Percentiles rank a stretch among this genome's conserved stretches.
These are phyloP conservation scores for Rhinatrema bivittatum DNA, from an alignment of 2,797 vertebrate genomes.

Conservation along the genomic window DNA sequence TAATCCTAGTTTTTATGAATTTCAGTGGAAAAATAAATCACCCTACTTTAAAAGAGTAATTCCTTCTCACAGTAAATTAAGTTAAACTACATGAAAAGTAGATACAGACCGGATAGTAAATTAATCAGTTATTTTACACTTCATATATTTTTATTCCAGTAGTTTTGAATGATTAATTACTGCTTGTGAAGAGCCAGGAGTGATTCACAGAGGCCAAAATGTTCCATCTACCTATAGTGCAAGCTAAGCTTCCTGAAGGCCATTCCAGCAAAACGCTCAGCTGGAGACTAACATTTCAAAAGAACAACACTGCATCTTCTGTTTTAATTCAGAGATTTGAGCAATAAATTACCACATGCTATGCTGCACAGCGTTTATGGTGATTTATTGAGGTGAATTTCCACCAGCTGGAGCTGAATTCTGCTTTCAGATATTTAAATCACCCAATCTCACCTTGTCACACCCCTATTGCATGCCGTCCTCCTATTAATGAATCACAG, in stretches of 20 bases:
- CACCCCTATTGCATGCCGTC: too few relatives aligned
- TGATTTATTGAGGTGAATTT: not conserved
- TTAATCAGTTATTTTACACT: constrained; percentile 16
- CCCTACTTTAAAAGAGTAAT: constrained; percentile 6
- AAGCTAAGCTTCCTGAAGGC: too few relatives aligned
- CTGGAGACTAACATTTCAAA: too few relatives aligned
- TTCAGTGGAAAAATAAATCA: not conserved
- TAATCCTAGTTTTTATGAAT: too few relatives aligned
- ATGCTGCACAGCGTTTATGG: constrained; percentile 3
- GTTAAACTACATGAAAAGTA: not conserved
- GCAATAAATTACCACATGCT: not conserved
- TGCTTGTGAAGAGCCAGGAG: constrained; percentile 7
- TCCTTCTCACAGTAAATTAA: constrained; percentile 3
- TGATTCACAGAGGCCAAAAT: too few relatives aligned
- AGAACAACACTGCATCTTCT: too few relatives aligned
- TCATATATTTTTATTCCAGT: constrained; percentile 15
- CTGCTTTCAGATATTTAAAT: too few relatives aligned
- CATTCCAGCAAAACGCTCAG: too few relatives aligned
- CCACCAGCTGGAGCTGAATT: not conserved
- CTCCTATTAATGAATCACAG: too few relatives aligned
- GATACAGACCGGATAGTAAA: constrained; percentile 1
- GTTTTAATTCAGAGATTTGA: constrained; percentile 1
- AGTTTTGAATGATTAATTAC: constrained; percentile 6
- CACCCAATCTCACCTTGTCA: too few relatives aligned
- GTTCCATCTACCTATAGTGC: too few relatives aligned